Conservation (phyloP, 37 sponge, comb jelly and placozoan genomes). For the Ianthella basta region DNA sequence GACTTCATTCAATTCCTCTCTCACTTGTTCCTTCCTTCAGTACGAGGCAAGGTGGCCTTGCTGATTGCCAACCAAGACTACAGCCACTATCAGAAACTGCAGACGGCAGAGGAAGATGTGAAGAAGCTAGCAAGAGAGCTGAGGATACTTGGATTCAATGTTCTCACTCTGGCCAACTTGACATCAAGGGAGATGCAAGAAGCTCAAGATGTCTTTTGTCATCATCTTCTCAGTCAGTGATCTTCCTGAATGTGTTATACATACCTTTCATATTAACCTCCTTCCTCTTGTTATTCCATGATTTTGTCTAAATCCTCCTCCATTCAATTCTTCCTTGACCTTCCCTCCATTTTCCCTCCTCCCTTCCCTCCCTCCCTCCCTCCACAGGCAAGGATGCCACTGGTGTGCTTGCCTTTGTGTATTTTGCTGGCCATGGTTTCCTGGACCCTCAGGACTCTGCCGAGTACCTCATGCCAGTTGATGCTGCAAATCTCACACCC, state of each 20-base stretch:
- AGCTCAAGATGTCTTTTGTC: background rate
- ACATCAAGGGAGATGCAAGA: constrained; percentile 12
- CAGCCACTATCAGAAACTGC: background rate
- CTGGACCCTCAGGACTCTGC: background rate
- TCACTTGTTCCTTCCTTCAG: background rate
- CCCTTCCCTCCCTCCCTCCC: too few relatives aligned
- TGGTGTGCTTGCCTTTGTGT: background rate
- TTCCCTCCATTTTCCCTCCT: too few relatives aligned
- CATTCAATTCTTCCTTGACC: too few relatives aligned
- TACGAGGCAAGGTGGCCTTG: constrained; percentile 6
- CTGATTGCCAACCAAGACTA: constrained; percentile 32
- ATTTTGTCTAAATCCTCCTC: too few relatives aligned
- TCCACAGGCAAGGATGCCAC: background rate
- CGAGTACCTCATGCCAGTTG: constrained; percentile 31
- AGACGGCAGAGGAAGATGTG: constrained; percentile 12
- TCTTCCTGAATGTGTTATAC: too few relatives aligned
- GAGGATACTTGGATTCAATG: constrained; percentile 3
- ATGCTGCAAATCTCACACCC: background rate
- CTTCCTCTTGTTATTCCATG: too few relatives aligned
- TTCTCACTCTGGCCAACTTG: constrained; percentile 16
- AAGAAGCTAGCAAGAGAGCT: background rate
- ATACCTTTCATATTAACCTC: too few relatives aligned
- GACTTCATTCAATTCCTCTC: background rate
- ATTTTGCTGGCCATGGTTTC: constrained; percentile 31
- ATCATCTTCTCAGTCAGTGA: background rate